Conservation (phyloP, 1,140 invertebrate genomes). For the Drosophila melanogaster region Release_6_plus_ISO1_MT NT_033779.5:6190501-6191000, state of each 20-base stretch:
- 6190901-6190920: constrained; percentile 65
- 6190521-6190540: constrained; percentile 84
- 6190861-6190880: constrained; percentile 70
- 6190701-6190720: constrained; percentile 26
- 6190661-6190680: constrained; percentile 66
- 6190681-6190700: constrained; percentile 80
- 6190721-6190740: constrained; percentile 25
- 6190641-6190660: constrained; percentile 63
- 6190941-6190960: constrained; percentile 16
- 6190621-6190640: constrained; percentile 65
- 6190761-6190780: constrained; percentile 8
- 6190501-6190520: constrained; percentile 38
- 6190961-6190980: constrained; percentile 36
- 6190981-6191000: constrained; percentile 20
- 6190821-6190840: background rate
- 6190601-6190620: constrained; percentile 51
- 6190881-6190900: constrained; percentile 72
- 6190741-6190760: constrained; percentile 18
- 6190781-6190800: background rate
- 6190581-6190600: constrained; percentile 33
- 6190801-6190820: background rate
- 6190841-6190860: background rate
- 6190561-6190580: constrained; percentile 19
- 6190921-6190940: constrained; percentile 52
- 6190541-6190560: constrained; percentile 49